Evolutionary conservation across 1,140 invertebrate genomes (phyloP).

Genomic region (Popillia japonica): DNA sequence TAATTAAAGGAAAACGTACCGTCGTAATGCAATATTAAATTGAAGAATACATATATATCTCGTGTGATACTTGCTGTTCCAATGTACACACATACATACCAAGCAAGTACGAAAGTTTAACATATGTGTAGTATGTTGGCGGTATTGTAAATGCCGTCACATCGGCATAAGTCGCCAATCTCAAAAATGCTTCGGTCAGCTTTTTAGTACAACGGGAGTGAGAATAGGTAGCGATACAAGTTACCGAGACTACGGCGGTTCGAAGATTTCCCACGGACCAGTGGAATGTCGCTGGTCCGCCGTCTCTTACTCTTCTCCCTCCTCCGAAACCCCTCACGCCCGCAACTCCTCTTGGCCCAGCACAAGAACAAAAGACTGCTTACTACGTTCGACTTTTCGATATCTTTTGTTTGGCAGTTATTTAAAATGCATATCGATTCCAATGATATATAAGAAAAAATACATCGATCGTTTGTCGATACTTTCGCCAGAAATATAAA

Average conservation of each 20-base stretch:
- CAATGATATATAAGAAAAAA: background rate
- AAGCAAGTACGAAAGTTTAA: background rate
- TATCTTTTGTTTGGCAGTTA: slow-evolving; percentile 40
- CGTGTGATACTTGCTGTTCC: background rate
- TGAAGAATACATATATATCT: slow-evolving; percentile 3
- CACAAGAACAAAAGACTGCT: slow-evolving; percentile 52
- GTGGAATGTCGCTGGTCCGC: slow-evolving; percentile 52
- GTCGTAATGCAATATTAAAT: slow-evolving; percentile 27
- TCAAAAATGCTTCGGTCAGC: slow-evolving; percentile 52
- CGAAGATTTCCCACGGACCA: slow-evolving; percentile 54
- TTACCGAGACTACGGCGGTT: slow-evolving; percentile 48
- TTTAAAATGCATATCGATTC: slow-evolving; percentile 38
- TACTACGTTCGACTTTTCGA: slow-evolving; percentile 41
- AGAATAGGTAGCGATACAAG: slow-evolving; percentile 52
- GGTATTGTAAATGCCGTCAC: slow-evolving; percentile 39
- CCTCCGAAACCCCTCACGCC: slow-evolving; percentile 43
- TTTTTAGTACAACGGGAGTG: slow-evolving; percentile 53
- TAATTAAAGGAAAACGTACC: slow-evolving; percentile 2
- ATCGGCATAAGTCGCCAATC: slow-evolving; percentile 48
- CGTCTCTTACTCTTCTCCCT: slow-evolving; percentile 43
- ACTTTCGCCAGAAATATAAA: background rate
- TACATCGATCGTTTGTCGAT: slow-evolving; percentile 8
- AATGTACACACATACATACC: slow-evolving; percentile 15
- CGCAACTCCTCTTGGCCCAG: slow-evolving; percentile 48
- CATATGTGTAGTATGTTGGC: slow-evolving; percentile 33